These are phyloP conservation scores for Glossophaga mutica DNA, from an alignment of 2,797 vertebrate genomes.

Conservation along the genomic window DNA sequence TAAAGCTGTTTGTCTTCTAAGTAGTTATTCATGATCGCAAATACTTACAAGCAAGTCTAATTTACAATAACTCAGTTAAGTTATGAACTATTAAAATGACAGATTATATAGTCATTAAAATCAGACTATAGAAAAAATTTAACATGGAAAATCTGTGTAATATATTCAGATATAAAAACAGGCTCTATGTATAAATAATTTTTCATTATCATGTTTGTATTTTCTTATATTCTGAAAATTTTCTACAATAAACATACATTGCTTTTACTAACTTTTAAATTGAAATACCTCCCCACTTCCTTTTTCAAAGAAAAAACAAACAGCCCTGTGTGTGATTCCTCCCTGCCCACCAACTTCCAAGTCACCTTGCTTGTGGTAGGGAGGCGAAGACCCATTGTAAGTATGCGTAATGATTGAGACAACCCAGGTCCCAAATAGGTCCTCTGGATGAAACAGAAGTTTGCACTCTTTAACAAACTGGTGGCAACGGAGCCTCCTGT, in stretches of 20 bases:
- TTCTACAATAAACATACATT: constrained; percentile 25
- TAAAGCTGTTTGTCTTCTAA: background rate
- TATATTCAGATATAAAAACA: constrained; percentile 38
- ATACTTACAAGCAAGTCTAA: constrained; percentile 4
- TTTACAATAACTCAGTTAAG: background rate
- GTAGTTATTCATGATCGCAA: background rate
- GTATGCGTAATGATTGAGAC: background rate
- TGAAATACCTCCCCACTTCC: background rate
- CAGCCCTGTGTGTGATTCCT: background rate
- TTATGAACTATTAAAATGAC: constrained; percentile 16
- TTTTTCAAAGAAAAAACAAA: background rate
- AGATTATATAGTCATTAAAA: constrained; percentile 23
- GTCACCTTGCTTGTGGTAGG: background rate
- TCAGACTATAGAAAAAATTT: constrained; percentile 21
- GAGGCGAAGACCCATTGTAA: background rate
- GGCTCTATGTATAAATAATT: background rate
- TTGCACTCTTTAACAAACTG: background rate
- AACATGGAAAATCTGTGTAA: background rate
- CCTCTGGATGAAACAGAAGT: background rate
- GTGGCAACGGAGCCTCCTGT: background rate
- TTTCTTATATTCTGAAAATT: constrained; percentile 17
- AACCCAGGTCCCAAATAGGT: background rate
- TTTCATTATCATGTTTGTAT: constrained; percentile 17
- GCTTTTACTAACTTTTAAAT: background rate
- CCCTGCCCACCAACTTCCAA: background rate